phyloP scores from a whole-genome alignment of 2,888 invertebrate genomes.

The Clunio marinus region DNA sequence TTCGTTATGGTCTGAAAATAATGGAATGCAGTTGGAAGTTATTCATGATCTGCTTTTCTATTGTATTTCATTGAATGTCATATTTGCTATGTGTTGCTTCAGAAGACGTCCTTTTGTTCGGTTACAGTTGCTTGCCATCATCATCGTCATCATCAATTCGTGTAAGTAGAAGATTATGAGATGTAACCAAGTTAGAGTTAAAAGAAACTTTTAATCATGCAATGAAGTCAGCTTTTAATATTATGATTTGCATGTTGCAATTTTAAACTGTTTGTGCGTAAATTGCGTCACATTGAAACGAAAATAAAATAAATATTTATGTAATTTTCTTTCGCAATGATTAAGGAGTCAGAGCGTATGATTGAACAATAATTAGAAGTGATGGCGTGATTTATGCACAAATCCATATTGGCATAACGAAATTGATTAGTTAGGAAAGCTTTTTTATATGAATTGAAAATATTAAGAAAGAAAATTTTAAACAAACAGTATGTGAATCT shows the following conservation, averaged over 20 bases:
- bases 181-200: background rate
- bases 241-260: background rate
- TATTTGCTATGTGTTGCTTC: conserved; percentile 6
- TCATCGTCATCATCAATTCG: too few relatives aligned
- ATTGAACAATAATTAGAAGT: too few relatives aligned
- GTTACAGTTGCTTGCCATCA: too few relatives aligned
- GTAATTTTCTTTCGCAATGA: too few relatives aligned
- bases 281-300: too few relatives aligned
- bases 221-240: background rate
- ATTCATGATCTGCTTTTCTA: background rate
- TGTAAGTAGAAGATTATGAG: too few relatives aligned
- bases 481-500: too few relatives aligned
- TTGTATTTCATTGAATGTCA: too few relatives aligned
- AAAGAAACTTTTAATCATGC: background rate
- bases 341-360: too few relatives aligned
- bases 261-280: too few relatives aligned
- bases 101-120: background rate
- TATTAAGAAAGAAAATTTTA: background rate
- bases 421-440: conserved; percentile 33
- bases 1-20: conserved; percentile 82
- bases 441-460: conserved; percentile 25
- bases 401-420: background rate
- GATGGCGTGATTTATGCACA: background rate
- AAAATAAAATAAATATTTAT: too few relatives aligned
- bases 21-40: conserved; percentile 33